Base-by-base conservation (phyloP, 2,888 invertebrate species). In the Cecidostiba fungosa region DNA sequence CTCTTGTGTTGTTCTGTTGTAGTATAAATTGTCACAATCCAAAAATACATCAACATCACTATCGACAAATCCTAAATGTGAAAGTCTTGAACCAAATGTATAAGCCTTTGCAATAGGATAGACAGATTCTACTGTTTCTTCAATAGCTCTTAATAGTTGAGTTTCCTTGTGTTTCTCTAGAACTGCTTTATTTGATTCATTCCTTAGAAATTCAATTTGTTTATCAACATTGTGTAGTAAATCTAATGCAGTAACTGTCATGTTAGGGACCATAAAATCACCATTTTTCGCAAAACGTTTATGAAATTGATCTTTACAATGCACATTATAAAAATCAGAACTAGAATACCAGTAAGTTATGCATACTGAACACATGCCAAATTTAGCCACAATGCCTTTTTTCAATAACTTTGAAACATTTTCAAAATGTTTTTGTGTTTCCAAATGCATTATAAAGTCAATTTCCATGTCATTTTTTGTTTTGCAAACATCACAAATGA, bases 71-170 rank as follows among this genome's bases (percentile, higher is more conserved):
- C 94, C 95, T 39, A 95, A 91, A 1, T 95, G 95, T 36, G 94
- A 94, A 0, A 95, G 91, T 66, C 95, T 94, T 0, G 96, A 96
- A 8, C 96, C 96, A 91, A 95, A 96, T 23, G 94, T 94, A 90
- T 95, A 93, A 8, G 94, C 93, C 88, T 94, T 94, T 0, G 89
- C 90, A 1, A 82, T 26, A 3, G 89, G 88, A 85, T 88, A 90
- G 19, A 73, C 29, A 0, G 50, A 14, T 69, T 77, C 84, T 0
- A 90, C 89, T 16, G 88, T 87, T 14, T 77, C 74, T 85, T 89
- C 88, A 69, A 93, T 84, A 69, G 88, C 89, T 39, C 79, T n/a
- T 5, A 88, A 26, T 6, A 92, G 62, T 73, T 43, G 43, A 4
- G 80, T 39, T 39, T 82, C 87, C 39, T 84, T 87, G 10, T 82